Percentiles rank a stretch among this genome's conserved stretches.
Evolutionary conservation across 2,888 invertebrate species (phyloP).

Genomic region (Sussaba pulchella): DNA sequence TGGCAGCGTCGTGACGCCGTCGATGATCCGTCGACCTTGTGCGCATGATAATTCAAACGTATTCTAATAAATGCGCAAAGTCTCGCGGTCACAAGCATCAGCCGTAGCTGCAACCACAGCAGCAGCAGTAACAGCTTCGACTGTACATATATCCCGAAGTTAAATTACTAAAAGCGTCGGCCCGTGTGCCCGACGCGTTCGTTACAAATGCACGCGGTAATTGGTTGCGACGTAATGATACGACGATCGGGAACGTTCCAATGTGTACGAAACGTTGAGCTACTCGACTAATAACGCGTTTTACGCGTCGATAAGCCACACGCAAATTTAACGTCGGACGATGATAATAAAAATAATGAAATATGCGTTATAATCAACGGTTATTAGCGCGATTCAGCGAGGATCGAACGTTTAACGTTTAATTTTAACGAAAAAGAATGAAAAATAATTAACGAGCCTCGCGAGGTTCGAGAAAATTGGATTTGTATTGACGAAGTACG

Average conservation of each 20-base stretch:
- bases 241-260: not conserved
- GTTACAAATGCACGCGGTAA: conserved; percentile 46
- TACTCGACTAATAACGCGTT: conserved; percentile 43
- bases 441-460: conserved; percentile 25
- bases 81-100: conserved; percentile 5
- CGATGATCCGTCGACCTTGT: conserved; percentile 65
- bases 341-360: conserved; percentile 38
- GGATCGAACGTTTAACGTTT: conserved; percentile 37
- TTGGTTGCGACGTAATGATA: conserved; percentile 45
- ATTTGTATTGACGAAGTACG: no score
- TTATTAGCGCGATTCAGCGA: conserved; percentile 45
- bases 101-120: no score
- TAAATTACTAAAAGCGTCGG: conserved; percentile 26
- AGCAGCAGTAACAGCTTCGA: not conserved
- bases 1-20: conserved; percentile 41
- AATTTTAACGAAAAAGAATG: not conserved
- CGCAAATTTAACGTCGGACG: conserved; percentile 40
- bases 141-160: conserved; percentile 13
- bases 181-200: conserved; percentile 27
- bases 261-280: not conserved
- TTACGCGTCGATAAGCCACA: conserved; percentile 38
- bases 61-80: conserved; percentile 65
- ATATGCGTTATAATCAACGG: conserved; percentile 50
- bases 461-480: not conserved
- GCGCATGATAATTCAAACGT: conserved; percentile 68